phyloP scores from a whole-genome alignment of 2,113 vertebrate genomes.

The Coreoperca whiteheadi region DNA sequence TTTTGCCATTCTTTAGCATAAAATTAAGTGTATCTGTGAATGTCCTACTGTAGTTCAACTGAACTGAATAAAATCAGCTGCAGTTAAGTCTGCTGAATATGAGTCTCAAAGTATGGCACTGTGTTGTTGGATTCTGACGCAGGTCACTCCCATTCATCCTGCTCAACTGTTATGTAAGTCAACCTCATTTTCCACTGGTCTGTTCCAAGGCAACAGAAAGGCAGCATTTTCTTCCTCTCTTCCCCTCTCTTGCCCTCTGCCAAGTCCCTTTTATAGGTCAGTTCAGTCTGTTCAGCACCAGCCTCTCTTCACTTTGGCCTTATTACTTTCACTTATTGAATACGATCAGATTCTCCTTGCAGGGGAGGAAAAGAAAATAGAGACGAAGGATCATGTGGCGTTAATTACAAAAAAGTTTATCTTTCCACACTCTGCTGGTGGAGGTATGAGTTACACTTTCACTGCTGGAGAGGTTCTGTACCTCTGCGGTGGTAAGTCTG shows the following conservation, averaged over 20 bases:
- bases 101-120: background rate
- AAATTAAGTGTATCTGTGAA: background rate
- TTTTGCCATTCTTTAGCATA: background rate
- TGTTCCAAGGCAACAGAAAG: slow-evolving; percentile 47
- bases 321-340: slow-evolving; percentile 66
- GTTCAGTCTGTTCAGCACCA: background rate
- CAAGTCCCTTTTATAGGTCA: slow-evolving; percentile 44
- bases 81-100: background rate
- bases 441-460: slow-evolving; percentile 46
- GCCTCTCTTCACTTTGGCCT: slow-evolving; percentile 43
- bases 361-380: slow-evolving; percentile 62
- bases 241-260: slow-evolving; percentile 35
- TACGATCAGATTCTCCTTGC: slow-evolving; percentile 67
- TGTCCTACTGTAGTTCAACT: background rate
- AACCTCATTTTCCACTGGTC: slow-evolving; percentile 56
- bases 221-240: slow-evolving; percentile 36
- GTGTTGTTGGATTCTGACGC: background rate
- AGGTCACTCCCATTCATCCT: slow-evolving; percentile 12
- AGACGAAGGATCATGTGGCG: slow-evolving; percentile 64
- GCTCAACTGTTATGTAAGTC: slow-evolving; percentile 30
- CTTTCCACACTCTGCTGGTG: slow-evolving; percentile 38
- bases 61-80: background rate
- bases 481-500: slow-evolving; percentile 16
- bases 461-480: slow-evolving; percentile 26
- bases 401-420: slow-evolving; percentile 58